Base-by-base conservation (phyloP, 2,888 invertebrate genomes). In the Philopedon plagiatum region DNA sequence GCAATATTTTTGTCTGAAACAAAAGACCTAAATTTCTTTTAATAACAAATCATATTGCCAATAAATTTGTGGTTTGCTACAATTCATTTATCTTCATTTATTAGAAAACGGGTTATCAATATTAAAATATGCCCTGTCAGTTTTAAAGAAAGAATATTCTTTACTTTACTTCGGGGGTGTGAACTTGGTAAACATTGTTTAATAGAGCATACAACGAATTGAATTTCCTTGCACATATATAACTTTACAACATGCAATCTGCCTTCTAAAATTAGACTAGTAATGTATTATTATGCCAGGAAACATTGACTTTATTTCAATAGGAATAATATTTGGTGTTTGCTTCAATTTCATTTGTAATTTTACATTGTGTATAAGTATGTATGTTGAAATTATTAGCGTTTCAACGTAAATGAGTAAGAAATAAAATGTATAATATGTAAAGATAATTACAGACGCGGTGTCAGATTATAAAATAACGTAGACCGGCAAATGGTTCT, bases 181-280 rank as follows among this genome's bases (percentile, higher is more conserved):
- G 80, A 81, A 79, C 80, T 78, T 77, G 77, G 80, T 81, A 81
- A 81, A 81, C 80, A 81, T 81, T 81, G 81, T 80, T 81, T 81
- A 81, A 80, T 80, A 80, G 80, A 79, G 78, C 81, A 79, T 81
- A 80, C 79, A 80, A 79, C 78, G 80, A 80, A 80, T 80, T 78
- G 78, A 81, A 81, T 81, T 81, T 82, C 80, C 80, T 78, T 77
- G 75, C 78, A 78, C 81, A 81, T 81, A 80, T 80, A 80, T 81
- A 78, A 80, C 78, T 77, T 77, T 44, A 11, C 34, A 61, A 62
- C 72, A 72, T 72, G 72, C 71, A 66, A 71, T 39, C 23, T 23
- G 9, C 51, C 60, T 2, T 19, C 23, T 44, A 63, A 57, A 63
- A 63, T 70, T 70, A 63, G 63, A 34, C 49, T 11, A 9, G 57